phyloP scores from a whole-genome alignment of 2,113 vertebrate genomes.

The Poecilia latipinna region DNA sequence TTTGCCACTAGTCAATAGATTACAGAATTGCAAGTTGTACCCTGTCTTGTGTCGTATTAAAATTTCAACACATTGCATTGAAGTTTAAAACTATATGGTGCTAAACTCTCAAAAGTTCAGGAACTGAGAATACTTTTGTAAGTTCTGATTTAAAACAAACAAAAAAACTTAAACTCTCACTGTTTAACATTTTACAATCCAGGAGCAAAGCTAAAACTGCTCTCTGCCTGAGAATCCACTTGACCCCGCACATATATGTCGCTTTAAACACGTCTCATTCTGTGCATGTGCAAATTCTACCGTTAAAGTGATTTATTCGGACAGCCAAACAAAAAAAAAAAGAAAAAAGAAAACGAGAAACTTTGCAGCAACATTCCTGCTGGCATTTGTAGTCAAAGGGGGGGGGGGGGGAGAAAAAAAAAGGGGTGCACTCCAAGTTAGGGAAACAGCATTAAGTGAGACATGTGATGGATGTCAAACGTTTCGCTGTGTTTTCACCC shows the following conservation, averaged over 20 bases:
- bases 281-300: neutral
- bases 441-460: slow-evolving; percentile 22
- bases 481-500: slow-evolving; percentile 59
- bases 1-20: neutral
- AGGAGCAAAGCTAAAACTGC: neutral
- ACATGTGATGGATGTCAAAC: slow-evolving; percentile 40
- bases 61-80: neutral
- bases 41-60: neutral
- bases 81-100: neutral
- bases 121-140: neutral
- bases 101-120: neutral
- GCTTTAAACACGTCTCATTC: slow-evolving; percentile 8
- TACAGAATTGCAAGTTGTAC: neutral
- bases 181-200: neutral
- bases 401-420: neutral
- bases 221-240: neutral
- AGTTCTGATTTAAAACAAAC: neutral
- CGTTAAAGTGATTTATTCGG: slow-evolving; percentile 4
- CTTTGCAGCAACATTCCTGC: slow-evolving; percentile 10
- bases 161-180: too few relatives aligned
- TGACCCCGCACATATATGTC: neutral
- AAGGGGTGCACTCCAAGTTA: slow-evolving; percentile 19
- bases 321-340: neutral
- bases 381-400: slow-evolving; percentile 17
- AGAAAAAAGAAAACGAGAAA: neutral